phyloP scores from a whole-genome alignment of 1,140 invertebrate genomes.

The Coenobita brevimanus region DNA sequence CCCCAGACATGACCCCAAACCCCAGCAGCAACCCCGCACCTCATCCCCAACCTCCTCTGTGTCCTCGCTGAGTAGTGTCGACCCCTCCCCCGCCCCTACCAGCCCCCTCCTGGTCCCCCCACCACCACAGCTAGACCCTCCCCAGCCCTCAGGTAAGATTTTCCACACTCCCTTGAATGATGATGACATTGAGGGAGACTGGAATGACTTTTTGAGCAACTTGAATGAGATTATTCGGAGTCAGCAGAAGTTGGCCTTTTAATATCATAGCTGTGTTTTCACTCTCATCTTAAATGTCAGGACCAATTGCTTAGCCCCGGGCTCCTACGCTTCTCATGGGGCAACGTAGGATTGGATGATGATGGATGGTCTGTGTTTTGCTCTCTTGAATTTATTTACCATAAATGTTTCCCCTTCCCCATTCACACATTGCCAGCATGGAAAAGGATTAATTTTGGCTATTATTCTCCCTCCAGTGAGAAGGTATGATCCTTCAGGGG shows the following conservation, averaged over 20 bases:
- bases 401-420: too few species aligned
- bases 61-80: conserved; percentile 38
- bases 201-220: conserved; percentile 45
- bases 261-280: too few species aligned
- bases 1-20: too few species aligned
- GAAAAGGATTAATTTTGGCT: too few species aligned
- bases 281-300: too few species aligned
- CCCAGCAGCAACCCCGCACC: neutral
- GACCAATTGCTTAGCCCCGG: too few species aligned
- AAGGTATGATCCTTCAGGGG: too few species aligned
- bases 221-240: conserved; percentile 33
- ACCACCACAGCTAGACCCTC: neutral
- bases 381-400: too few species aligned
- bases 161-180: neutral
- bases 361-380: neutral
- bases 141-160: neutral
- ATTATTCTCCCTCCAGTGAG: too few species aligned
- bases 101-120: conserved; percentile 1
- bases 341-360: too few species aligned
- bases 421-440: too few species aligned
- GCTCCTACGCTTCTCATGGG: too few species aligned
- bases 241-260: conserved; percentile 44
- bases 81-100: neutral
- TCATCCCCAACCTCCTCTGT: conserved; percentile 24
- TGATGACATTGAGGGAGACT: conserved; percentile 44